A percentile compares a stretch with the other conserved stretches of the same genome.
These are phyloP conservation scores for Speoplatyrhinus poulsoni DNA, from an alignment of 2,113 vertebrate genomes.

Conservation along the genomic window DNA sequence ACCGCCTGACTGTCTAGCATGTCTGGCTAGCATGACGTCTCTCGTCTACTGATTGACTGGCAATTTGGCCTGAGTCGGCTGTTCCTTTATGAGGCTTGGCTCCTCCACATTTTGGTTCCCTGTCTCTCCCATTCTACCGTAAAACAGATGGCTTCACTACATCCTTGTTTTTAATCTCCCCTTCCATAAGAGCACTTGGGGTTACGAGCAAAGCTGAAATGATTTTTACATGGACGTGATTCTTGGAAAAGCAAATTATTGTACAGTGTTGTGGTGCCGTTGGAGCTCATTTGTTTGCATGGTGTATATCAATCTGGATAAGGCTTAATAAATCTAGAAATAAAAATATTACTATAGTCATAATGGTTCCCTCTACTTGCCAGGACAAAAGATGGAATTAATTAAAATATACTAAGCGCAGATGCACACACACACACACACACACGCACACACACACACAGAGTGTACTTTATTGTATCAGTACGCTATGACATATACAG, in stretches of 20 bases:
- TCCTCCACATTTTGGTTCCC: constrained; percentile 45
- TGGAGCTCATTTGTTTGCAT: not conserved
- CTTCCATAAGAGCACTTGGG: constrained; percentile 44
- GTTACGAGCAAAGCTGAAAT: constrained; percentile 58
- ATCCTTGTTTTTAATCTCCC: constrained; percentile 50
- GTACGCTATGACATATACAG: too few species aligned
- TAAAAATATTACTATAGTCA: not conserved
- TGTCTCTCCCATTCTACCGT: constrained; percentile 44
- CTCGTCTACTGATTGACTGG: constrained; percentile 60
- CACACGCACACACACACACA: too few species aligned
- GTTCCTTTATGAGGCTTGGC: constrained; percentile 56
- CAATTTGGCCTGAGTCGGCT: constrained; percentile 58
- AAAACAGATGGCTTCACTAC: constrained; percentile 68
- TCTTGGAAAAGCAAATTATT: constrained; percentile 21
- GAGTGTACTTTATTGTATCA: too few species aligned
- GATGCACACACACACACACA: too few species aligned
- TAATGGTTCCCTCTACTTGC: not conserved
- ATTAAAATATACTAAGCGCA: not conserved
- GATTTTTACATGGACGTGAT: constrained; percentile 33
- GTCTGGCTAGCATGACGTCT: constrained; percentile 66
- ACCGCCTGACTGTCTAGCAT: constrained; percentile 49
- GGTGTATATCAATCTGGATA: not conserved
- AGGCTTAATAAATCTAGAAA: not conserved
- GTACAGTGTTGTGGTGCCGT: not conserved
- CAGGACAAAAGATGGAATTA: not conserved